Base-by-base conservation (phyloP, 2,113 vertebrate genomes). In the Chlamydotis undulata region DNA sequence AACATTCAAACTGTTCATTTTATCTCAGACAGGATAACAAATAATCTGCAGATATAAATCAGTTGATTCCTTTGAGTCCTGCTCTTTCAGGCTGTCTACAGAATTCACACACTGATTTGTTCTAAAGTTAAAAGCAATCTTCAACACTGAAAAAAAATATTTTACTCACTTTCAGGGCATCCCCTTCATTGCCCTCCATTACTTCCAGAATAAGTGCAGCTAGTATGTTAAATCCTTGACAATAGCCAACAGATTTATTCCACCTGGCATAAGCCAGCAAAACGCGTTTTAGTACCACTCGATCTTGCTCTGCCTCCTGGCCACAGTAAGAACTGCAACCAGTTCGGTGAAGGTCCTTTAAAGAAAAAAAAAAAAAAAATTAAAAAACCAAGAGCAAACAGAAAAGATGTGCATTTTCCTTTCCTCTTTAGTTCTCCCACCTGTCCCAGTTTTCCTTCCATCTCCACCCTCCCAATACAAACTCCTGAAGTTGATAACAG, bases 281-380 rank as follows among this genome's bases (percentile, higher is more conserved):
- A 45, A 99, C 99, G 6, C 99, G 96, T 93, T 99, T 99, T 57
- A 99, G 33, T 23, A 99, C 98, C 43, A 99, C 99, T 77, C 99
- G 97, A 97, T 99, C 99, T 91, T 98, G 98, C 93, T 99, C 99
- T 45, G 98, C 99, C 95, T 99, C 99, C 88, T 99, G 98, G 81
- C 99, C 99, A 84, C 98, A 99, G 89, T 99, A 99, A 28, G 99
- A 99, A 87, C 99, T 99, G 90, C 98, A 99, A 78, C 99, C 99
- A 9, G 99, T 99, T 90, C 99, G 98, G 89, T 99, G 98, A 79
- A 99, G 98, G 94, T 99, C 98, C 98, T 99, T 90, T 37, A 74
- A 41, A 76, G 9, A 33, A 59, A 50, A 35, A 11, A 5, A 9
- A 19, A 50, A 14, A 63, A 18, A 53, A 43, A 43, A 43, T 16